Percentiles rank a stretch among this genome's conserved stretches.
phyloP scores from a whole-genome alignment of 2,888 invertebrate species.

The Monopis laevigella region DNA sequence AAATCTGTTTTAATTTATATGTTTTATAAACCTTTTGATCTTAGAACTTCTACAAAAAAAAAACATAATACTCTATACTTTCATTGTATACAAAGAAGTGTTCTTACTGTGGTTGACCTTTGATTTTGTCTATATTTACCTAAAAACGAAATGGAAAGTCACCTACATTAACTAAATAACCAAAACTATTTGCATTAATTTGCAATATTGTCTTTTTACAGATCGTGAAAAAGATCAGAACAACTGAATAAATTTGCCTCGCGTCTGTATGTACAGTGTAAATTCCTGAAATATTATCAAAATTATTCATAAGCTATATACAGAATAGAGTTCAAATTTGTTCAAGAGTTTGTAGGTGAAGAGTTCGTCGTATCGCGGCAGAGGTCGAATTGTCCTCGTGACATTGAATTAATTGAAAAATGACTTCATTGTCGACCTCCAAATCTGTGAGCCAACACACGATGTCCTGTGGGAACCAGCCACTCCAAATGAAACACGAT shows the following conservation, averaged over 20 bases:
- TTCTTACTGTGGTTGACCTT: neutral
- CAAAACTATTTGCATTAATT: conserved; percentile 6
- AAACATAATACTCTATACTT: too few relatives aligned
- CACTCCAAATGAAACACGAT: conserved; percentile 1
- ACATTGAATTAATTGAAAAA: conserved; percentile 61
- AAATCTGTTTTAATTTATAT: too few relatives aligned
- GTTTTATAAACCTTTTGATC: too few relatives aligned
- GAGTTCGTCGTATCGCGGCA: conserved; percentile 20
- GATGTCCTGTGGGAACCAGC: conserved; percentile 38
- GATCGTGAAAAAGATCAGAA: conserved; percentile 5
- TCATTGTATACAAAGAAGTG: too few relatives aligned
- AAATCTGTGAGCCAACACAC: conserved; percentile 37
- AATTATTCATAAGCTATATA: neutral
- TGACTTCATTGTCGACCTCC: conserved; percentile 43
- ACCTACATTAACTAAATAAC: neutral
- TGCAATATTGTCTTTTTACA: conserved; percentile 1
- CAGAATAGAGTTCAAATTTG: conserved; percentile 5
- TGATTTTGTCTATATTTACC: too few relatives aligned
- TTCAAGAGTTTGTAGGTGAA: conserved; percentile 5
- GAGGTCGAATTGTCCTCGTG: conserved; percentile 50
- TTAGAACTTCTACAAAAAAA: too few relatives aligned
- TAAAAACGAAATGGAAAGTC: neutral
- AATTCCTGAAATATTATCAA: neutral
- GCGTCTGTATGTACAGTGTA: conserved; percentile 23
- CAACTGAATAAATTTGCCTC: conserved; percentile 43